Percentiles rank a stretch among this genome's conserved stretches.
Evolutionary conservation across 2,888 invertebrate species (phyloP).

Genomic region (Aplocera efformata): DNA sequence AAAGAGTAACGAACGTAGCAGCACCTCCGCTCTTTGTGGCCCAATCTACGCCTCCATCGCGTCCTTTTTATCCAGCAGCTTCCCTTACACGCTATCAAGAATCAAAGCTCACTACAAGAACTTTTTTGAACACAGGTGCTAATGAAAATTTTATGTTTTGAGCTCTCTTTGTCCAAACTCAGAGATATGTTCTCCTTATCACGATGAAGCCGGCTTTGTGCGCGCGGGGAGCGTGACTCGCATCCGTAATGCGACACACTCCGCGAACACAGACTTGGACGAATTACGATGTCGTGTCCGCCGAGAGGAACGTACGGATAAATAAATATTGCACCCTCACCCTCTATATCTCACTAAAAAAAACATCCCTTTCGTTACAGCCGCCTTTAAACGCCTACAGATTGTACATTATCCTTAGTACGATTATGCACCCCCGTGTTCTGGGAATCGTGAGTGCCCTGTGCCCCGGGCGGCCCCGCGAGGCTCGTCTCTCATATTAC

Average conservation of each 20-base stretch:
- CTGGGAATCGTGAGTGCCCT: slow-evolving; percentile 75
- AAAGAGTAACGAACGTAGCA: slow-evolving; percentile 69
- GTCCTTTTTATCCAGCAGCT: slow-evolving; percentile 71
- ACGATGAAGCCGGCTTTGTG: slow-evolving; percentile 63
- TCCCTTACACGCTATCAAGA: slow-evolving; percentile 76
- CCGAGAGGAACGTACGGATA: slow-evolving; percentile 72
- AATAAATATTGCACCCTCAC: slow-evolving; percentile 81
- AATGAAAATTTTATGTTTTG: slow-evolving; percentile 78
- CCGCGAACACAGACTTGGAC: slow-evolving; percentile 45
- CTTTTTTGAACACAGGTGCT: slow-evolving; percentile 66
- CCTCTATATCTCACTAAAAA: slow-evolving; percentile 76
- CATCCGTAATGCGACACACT: slow-evolving; percentile 61
- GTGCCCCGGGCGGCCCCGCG: slow-evolving; percentile 61
- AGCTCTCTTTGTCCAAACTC: slow-evolving; percentile 63
- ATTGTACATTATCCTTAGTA: slow-evolving; percentile 81
- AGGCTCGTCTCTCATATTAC: slow-evolving; percentile 76
- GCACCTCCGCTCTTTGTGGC: slow-evolving; percentile 80
- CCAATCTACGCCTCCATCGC: slow-evolving; percentile 75
- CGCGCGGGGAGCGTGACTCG: slow-evolving; percentile 48
- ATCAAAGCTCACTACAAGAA: slow-evolving; percentile 73
- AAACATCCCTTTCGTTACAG: slow-evolving; percentile 79
- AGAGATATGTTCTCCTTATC: slow-evolving; percentile 71
- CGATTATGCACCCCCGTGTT: slow-evolving; percentile 80
- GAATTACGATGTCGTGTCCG: slow-evolving; percentile 69
- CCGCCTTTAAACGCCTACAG: slow-evolving; percentile 81